Conservation (phyloP, 2,797 vertebrate genomes). For the Coendou prehensilis region DNA sequence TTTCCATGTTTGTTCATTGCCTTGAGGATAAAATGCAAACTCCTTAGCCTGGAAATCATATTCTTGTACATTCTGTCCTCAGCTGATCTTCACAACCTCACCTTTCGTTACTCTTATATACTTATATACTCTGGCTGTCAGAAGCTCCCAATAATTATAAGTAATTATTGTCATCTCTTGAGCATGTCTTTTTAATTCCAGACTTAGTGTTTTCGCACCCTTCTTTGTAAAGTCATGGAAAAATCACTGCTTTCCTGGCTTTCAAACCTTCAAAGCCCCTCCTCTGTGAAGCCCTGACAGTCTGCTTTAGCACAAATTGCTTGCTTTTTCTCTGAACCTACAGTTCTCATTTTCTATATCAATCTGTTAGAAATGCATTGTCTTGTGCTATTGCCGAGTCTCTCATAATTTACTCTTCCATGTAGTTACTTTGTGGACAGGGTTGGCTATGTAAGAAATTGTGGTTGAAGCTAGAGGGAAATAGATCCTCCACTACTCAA, state of each 20-base stretch:
- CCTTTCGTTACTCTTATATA: not conserved
- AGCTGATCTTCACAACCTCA: not conserved
- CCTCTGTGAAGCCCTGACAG: not conserved
- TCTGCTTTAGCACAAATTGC: not conserved
- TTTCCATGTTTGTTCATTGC: not conserved
- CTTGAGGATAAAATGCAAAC: not conserved
- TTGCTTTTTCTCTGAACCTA: not conserved
- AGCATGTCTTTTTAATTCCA: not conserved
- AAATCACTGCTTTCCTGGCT: not conserved
- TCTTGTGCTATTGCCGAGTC: not conserved
- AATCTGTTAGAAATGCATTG: not conserved
- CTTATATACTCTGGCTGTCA: not conserved
- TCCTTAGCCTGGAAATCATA: not conserved
- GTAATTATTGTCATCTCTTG: not conserved
- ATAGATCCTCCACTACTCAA: not conserved
- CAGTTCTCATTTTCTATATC: not conserved
- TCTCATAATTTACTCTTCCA: not conserved
- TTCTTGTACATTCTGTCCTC: not conserved
- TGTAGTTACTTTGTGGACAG: not conserved
- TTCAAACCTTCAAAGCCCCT: not conserved
- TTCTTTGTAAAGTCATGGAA: not conserved
- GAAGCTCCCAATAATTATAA: not conserved
- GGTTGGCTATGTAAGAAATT: not conserved
- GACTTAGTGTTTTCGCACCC: conserved; percentile 1
- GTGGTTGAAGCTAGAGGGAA: not conserved